phyloP scores from a whole-genome alignment of 2,888 invertebrate genomes.

The Lysandra bellargus region DNA sequence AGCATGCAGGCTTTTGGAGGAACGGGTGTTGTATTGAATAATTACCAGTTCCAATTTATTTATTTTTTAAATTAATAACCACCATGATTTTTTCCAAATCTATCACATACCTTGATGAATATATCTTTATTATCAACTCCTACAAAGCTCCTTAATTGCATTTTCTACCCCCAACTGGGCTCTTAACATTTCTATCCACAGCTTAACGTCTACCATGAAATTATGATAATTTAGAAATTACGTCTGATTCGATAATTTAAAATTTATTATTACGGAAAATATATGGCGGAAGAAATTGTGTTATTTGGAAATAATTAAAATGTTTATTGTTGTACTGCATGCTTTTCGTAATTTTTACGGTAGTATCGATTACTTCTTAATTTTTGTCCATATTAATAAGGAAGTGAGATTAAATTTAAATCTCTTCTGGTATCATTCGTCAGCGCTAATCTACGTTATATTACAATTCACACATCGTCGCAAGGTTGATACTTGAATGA shows the following conservation, averaged over 20 bases:
- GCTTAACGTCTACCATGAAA: too few relatives aligned
- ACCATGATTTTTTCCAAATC: too few relatives aligned
- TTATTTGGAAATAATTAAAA: not conserved
- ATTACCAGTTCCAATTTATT: too few relatives aligned
- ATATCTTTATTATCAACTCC: too few relatives aligned
- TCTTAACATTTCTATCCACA: too few relatives aligned
- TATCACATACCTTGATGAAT: too few relatives aligned
- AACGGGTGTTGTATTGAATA: too few relatives aligned
- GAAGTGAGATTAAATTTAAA: not conserved
- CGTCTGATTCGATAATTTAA: too few relatives aligned
- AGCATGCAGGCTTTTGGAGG: not conserved
- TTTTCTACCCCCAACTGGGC: too few relatives aligned
- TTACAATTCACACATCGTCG: not conserved
- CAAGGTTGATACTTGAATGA: conserved; percentile 33
- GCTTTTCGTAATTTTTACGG: not conserved
- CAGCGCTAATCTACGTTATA: not conserved
- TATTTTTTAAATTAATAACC: too few relatives aligned
- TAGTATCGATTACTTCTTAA: not conserved
- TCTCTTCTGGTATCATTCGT: conserved; percentile 11
- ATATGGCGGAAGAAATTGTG: not conserved
- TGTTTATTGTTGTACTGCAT: not conserved
- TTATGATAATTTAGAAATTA: too few relatives aligned
- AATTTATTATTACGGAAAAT: not conserved
- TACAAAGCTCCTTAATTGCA: too few relatives aligned
- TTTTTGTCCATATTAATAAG: not conserved